phyloP scores from a whole-genome alignment of 2,113 vertebrate species.

The Xiphophorus hellerii region DNA sequence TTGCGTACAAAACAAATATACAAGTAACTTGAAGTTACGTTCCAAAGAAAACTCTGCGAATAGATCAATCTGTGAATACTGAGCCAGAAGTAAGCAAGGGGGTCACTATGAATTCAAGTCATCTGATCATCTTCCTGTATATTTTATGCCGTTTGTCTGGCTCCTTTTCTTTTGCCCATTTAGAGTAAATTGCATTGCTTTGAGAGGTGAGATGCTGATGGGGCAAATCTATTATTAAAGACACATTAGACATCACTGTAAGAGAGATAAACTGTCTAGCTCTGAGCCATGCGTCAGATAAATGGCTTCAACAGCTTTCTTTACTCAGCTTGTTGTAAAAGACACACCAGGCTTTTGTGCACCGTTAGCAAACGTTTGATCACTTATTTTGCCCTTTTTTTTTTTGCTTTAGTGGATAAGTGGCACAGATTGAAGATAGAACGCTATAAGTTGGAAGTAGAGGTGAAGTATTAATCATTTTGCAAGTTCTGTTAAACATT shows the following conservation, averaged over 20 bases:
- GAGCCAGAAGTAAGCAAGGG: too few species aligned
- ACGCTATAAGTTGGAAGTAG: background rate
- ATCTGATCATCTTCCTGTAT: slow-evolving; percentile 42
- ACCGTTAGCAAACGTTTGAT: background rate
- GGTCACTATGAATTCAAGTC: background rate
- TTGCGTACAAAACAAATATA: too few species aligned
- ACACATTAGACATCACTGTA: slow-evolving; percentile 61
- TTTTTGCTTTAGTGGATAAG: background rate
- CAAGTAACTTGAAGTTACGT: too few species aligned
- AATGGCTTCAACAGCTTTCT: slow-evolving; percentile 17
- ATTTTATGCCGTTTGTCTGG: slow-evolving; percentile 60
- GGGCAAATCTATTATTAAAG: slow-evolving; percentile 76
- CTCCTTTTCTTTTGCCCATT: slow-evolving; percentile 36
- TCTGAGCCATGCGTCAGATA: slow-evolving; percentile 22
- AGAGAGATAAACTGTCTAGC: slow-evolving; percentile 39
- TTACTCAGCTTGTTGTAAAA: background rate
- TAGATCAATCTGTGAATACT: too few species aligned
- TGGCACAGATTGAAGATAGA: too few species aligned
- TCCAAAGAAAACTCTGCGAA: too few species aligned
- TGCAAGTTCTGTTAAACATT: slow-evolving; percentile 33
- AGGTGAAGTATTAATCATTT: slow-evolving; percentile 10
- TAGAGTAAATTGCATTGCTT: slow-evolving; percentile 39
- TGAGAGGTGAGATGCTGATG: slow-evolving; percentile 69
- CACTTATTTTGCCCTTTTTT: background rate
- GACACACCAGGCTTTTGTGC: background rate